Base-by-base conservation (phyloP, 2,113 vertebrate species). In the Turdus rufiventris region DNA sequence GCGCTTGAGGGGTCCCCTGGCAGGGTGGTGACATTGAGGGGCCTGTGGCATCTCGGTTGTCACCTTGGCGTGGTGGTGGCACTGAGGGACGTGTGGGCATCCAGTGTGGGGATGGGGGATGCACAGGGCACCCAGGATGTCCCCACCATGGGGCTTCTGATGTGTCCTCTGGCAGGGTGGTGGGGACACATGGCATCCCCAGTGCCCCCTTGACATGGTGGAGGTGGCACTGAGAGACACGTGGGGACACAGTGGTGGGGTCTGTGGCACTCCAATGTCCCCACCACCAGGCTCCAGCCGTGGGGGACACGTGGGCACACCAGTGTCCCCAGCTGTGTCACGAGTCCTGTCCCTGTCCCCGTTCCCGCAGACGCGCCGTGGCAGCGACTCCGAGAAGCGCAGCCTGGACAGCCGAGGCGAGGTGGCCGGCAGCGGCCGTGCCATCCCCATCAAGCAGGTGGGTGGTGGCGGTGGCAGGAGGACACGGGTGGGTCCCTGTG, bases 401-500 rank as follows among this genome's bases (percentile, higher is more conserved):
- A 97, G 98, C 31, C 94, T 98, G 40, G 99, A 99, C 50, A 96
- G 97, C 58, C 98, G 99, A 75, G 98, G 98, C 28, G 99, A 99
- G 71, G 96, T 16, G 28, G 92, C 96, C 0, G 98, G 98, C 66
- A 96, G 97, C 6, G 96, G 95, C 18, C 97, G 99, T 4, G 98
- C 98, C 82, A 98, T 98, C 94, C 98, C 99, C 38, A 98, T 99
- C 95, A 99, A 99, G 94, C 99, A 99, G 98, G 99, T 98, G 43
- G 16, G 77, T 13, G 24, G 26, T 2, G 50, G 33, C 0, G 0
- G 10, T 9, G 48, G 19, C 26, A 16, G 16, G 47, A 14, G 57
- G 42, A 3, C 10, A 2, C 1, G 2, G 10, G 15, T 0, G 9
- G 5, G 17, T 34, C 12, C 75, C 57, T 0, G 3, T 0, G 8